phyloP scores from a whole-genome alignment of 2,888 invertebrate species.

The Tenodera sinensis region DNA sequence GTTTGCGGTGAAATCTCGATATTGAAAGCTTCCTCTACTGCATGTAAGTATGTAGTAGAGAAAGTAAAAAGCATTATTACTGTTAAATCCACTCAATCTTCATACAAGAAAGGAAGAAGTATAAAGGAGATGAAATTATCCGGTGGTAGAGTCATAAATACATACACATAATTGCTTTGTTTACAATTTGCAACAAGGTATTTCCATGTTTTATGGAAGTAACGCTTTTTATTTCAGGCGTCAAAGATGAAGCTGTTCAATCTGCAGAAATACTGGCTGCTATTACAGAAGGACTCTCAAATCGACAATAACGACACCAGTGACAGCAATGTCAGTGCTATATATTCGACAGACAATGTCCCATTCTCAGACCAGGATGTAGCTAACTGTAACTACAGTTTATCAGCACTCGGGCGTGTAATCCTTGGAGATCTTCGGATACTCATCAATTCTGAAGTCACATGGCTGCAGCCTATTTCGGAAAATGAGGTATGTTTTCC shows the following conservation, averaged over 20 bases:
- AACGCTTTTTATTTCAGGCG: slow-evolving; percentile 4
- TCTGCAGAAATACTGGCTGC: slow-evolving; percentile 12
- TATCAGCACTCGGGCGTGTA: background rate
- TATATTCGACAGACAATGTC: background rate
- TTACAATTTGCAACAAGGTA: no score
- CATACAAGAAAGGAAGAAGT: no score
- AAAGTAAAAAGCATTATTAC: no score
- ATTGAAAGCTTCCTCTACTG: no score
- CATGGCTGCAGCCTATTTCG: background rate
- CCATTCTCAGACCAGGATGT: background rate
- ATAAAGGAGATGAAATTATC: no score
- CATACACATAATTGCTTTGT: no score
- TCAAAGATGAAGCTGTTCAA: slow-evolving; percentile 4
- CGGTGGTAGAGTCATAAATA: no score
- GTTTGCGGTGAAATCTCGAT: no score
- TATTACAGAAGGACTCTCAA: background rate
- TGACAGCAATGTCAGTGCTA: background rate
- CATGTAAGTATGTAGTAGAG: no score
- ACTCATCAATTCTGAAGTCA: slow-evolving; percentile 9
- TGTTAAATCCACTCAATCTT: no score
- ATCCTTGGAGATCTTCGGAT: background rate
- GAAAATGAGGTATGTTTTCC: no score
- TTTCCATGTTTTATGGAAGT: no score
- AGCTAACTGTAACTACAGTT: background rate
- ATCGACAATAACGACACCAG: background rate